Evolutionary conservation across 1,140 invertebrate genomes (phyloP).

Genomic region (Leptopilina clavipes): DNA sequence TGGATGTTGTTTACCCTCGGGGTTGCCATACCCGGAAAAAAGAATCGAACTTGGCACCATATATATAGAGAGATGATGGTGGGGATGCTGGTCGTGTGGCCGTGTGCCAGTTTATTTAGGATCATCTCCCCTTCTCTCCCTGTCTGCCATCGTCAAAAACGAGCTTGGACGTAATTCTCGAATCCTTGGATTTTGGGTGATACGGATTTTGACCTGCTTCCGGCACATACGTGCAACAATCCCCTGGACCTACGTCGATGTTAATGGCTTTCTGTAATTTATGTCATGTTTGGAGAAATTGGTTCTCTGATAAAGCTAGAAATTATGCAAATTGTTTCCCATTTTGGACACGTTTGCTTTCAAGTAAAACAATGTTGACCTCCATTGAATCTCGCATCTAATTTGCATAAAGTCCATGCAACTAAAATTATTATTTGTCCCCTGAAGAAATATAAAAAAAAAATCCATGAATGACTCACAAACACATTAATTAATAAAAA

Average conservation of each 20-base stretch:
- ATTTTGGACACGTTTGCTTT: slow-evolving; percentile 2
- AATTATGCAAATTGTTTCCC: slow-evolving; percentile 32
- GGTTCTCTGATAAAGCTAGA: slow-evolving; percentile 28
- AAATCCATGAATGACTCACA: no score
- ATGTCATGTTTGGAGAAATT: slow-evolving; percentile 31
- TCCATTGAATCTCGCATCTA: background rate
- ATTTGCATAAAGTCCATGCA: slow-evolving; percentile 12
- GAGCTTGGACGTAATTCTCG: slow-evolving; percentile 51
- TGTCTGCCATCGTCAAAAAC: background rate
- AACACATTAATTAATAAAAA: no score
- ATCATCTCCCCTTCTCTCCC: slow-evolving; percentile 53
- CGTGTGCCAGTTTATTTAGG: slow-evolving; percentile 67
- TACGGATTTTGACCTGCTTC: slow-evolving; percentile 28
- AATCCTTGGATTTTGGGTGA: slow-evolving; percentile 35
- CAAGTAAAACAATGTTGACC: slow-evolving; percentile 13
- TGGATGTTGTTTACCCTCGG: slow-evolving; percentile 58
- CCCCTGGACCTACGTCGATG: slow-evolving; percentile 18
- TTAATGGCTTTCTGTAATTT: slow-evolving; percentile 20
- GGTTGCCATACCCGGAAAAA: slow-evolving; percentile 42
- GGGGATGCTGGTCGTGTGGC: slow-evolving; percentile 68
- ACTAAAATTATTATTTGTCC: no score
- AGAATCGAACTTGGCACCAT: slow-evolving; percentile 28
- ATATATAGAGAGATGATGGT: slow-evolving; percentile 24
- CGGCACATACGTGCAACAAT: slow-evolving; percentile 26
- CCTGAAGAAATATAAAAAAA: no score